Evolutionary conservation across 2,113 vertebrate species (phyloP).

Genomic region (Prunella himalayana): DNA sequence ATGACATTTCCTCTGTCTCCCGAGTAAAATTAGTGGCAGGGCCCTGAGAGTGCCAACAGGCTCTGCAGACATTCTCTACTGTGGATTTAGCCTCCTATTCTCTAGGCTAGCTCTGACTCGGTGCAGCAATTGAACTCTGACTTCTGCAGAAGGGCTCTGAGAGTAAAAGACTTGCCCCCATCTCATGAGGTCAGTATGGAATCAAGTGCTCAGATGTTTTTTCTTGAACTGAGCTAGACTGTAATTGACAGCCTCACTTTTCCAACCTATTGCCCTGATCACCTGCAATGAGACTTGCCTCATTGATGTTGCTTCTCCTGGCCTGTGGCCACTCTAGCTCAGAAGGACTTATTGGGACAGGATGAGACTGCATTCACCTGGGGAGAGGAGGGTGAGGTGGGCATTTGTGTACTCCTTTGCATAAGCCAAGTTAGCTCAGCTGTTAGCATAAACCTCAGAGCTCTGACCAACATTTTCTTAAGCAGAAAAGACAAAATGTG

Average conservation of each 20-base stretch:
- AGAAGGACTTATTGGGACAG: neutral
- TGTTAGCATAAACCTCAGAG: neutral
- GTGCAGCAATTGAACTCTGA: neutral
- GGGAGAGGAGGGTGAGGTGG: neutral
- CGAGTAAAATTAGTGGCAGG: neutral
- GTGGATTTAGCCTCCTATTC: neutral
- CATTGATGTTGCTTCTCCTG: neutral
- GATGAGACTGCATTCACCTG: fast-evolving
- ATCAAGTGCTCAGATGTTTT: neutral
- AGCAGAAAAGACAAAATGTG: neutral
- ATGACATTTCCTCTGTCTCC: neutral
- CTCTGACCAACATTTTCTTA: neutral
- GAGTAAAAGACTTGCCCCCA: neutral
- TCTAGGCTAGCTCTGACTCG: neutral
- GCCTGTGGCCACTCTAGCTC: fast-evolving
- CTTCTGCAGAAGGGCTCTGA: neutral
- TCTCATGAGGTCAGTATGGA: neutral
- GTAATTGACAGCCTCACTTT: neutral
- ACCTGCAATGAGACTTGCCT: neutral
- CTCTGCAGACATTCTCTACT: neutral
- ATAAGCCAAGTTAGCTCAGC: neutral
- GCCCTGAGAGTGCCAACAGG: neutral
- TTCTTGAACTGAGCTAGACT: neutral
- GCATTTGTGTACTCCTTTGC: neutral
- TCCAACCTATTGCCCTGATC: fast-evolving